Conservation (phyloP, 2,797 vertebrate species). For the Choloepus didactylus region DNA sequence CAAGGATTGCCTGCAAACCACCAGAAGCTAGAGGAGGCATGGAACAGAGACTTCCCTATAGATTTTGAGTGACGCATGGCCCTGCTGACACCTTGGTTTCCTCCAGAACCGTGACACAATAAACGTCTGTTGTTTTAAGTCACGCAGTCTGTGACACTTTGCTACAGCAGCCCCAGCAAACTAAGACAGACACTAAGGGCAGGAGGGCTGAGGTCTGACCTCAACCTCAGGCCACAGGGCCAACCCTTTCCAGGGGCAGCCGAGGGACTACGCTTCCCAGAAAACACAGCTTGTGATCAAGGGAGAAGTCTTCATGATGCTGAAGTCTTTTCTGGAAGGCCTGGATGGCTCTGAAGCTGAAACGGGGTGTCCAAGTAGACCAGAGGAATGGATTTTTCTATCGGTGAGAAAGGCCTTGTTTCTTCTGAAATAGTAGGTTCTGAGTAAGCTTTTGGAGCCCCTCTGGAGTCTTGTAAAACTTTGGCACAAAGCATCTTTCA, state of each 20-base stretch:
- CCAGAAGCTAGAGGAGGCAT: too few relatives aligned
- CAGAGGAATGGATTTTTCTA: neutral
- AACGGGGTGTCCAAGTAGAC: neutral
- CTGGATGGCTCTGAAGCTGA: neutral
- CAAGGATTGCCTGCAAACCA: too few relatives aligned
- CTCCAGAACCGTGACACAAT: too few relatives aligned
- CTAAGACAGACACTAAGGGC: neutral
- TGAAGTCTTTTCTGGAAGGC: neutral
- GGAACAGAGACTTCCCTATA: too few relatives aligned
- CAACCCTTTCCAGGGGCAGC: neutral
- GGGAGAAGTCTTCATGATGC: neutral
- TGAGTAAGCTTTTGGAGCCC: neutral
- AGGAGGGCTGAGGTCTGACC: neutral
- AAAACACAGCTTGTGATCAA: slow-evolving; percentile 33
- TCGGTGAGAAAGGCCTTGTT: slow-evolving; percentile 45
- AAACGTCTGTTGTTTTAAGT: too few relatives aligned
- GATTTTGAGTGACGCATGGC: too few relatives aligned
- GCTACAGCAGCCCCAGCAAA: too few relatives aligned
- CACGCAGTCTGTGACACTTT: too few relatives aligned
- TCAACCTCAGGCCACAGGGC: neutral
- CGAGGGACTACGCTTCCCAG: neutral
- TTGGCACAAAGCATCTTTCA: neutral
- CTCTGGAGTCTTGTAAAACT: neutral
- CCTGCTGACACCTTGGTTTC: too few relatives aligned
- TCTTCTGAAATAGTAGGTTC: slow-evolving; percentile 34